Evolutionary conservation across 2,113 vertebrate genomes (phyloP).

Genomic region (Silurus glanis): DNA sequence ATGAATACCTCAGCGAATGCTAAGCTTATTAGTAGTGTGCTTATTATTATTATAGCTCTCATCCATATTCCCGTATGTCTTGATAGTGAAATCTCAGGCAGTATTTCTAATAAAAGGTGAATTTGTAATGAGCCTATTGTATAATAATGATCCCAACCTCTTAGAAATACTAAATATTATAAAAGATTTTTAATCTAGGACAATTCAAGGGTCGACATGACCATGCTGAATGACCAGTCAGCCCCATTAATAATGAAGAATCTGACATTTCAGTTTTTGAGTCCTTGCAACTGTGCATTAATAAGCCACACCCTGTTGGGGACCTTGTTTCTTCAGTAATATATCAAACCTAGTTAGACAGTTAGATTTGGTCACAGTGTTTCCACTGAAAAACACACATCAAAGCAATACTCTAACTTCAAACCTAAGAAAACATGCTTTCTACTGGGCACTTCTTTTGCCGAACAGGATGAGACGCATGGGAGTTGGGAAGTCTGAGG

Average conservation of each 20-base stretch:
- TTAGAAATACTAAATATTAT: neutral
- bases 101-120: neutral
- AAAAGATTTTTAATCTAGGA: neutral
- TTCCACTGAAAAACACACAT: conserved; percentile 56
- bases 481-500: conserved; percentile 37
- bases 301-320: conserved; percentile 44
- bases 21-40: neutral
- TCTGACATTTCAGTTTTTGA: conserved; percentile 9
- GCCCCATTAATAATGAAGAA: neutral
- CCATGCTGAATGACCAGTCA: neutral
- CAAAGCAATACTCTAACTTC: conserved; percentile 57
- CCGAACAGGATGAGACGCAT: conserved; percentile 30
- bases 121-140: neutral
- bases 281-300: conserved; percentile 41
- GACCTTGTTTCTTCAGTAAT: conserved; percentile 47
- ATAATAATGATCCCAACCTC: neutral
- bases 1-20: neutral
- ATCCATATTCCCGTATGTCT: neutral
- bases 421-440: conserved; percentile 60
- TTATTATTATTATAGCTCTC: neutral
- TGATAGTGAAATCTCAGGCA: neutral
- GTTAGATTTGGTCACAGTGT: conserved; percentile 31
- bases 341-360: conserved; percentile 48
- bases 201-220: neutral
- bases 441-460: conserved; percentile 46